These are phyloP conservation scores for Graptemys geographica DNA, from an alignment of 2,797 vertebrate genomes.

Conservation along the genomic window DNA sequence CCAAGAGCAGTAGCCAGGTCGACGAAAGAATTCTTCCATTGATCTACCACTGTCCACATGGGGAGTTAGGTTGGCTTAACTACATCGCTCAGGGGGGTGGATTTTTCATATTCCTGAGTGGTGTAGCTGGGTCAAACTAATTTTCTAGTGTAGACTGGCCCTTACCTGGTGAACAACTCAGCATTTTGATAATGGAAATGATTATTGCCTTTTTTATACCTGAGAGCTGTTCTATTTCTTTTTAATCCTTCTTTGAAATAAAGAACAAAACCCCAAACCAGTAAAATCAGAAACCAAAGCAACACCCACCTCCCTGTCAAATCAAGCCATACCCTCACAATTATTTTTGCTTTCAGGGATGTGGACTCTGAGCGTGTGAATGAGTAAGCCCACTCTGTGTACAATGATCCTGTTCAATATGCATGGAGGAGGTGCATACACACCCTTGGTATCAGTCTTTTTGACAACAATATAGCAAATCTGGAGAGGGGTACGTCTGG, in stretches of 20 bases:
- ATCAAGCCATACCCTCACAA: background rate
- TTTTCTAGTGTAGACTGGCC: background rate
- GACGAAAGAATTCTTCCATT: background rate
- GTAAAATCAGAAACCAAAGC: background rate
- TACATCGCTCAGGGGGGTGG: background rate
- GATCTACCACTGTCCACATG: background rate
- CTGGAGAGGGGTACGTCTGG: background rate
- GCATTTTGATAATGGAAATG: background rate
- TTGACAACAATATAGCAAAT: accelerated
- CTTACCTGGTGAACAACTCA: background rate
- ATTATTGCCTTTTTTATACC: background rate
- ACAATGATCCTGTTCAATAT: background rate
- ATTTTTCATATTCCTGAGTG: background rate
- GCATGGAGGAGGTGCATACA: background rate
- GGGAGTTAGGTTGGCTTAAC: background rate
- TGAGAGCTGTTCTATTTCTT: background rate
- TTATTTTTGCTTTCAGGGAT: background rate
- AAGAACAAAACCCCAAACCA: accelerated
- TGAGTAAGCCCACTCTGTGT: accelerated
- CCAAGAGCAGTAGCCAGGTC: background rate
- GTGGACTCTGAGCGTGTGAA: accelerated
- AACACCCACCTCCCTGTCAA: background rate
- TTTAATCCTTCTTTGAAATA: accelerated
- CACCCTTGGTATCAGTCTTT: accelerated
- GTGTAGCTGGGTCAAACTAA: background rate